A percentile compares a stretch with the other conserved stretches of the same genome.
Conservation (phyloP, 2,797 vertebrate species). For the Silurus lanzhouensis region DNA sequence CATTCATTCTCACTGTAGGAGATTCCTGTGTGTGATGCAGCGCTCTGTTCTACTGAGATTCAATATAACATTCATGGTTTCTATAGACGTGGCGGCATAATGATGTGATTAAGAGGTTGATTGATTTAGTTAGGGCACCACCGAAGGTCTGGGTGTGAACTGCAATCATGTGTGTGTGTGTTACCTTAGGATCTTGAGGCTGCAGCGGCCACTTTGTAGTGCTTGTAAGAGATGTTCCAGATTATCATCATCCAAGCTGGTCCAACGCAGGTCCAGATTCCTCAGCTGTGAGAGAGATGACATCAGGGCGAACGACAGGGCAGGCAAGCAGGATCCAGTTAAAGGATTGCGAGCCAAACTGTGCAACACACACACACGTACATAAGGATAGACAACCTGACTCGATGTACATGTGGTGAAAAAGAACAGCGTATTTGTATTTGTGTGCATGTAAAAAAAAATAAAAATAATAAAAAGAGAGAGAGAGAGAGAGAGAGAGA, state of each 20-base stretch:
- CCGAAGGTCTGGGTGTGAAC: too few species aligned
- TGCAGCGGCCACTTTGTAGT: constrained; percentile 69
- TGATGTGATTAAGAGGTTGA: too few species aligned
- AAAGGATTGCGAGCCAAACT: constrained; percentile 76
- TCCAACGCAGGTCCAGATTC: constrained; percentile 72
- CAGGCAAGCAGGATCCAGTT: constrained; percentile 72
- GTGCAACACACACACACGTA: constrained; percentile 40
- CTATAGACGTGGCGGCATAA: too few species aligned
- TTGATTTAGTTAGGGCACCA: too few species aligned
- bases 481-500: too few species aligned
- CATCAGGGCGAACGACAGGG: constrained; percentile 69
- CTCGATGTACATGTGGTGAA: neutral
- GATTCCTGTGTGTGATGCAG: too few species aligned
- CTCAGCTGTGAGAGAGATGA: constrained; percentile 68
- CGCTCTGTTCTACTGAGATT: too few species aligned
- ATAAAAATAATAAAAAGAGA: too few species aligned
- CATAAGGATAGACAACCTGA: neutral
- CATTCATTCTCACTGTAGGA: too few species aligned
- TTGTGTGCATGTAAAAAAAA: neutral
- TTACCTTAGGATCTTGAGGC: constrained; percentile 68
- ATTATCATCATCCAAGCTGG: constrained; percentile 71
- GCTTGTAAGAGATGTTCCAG: constrained; percentile 70
- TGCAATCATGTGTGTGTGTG: neutral
- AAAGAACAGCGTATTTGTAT: neutral
- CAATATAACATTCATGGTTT: too few species aligned